Evolutionary conservation across 2,888 invertebrate species (phyloP).

Genomic region (Pristionchus japonicus): DNA sequence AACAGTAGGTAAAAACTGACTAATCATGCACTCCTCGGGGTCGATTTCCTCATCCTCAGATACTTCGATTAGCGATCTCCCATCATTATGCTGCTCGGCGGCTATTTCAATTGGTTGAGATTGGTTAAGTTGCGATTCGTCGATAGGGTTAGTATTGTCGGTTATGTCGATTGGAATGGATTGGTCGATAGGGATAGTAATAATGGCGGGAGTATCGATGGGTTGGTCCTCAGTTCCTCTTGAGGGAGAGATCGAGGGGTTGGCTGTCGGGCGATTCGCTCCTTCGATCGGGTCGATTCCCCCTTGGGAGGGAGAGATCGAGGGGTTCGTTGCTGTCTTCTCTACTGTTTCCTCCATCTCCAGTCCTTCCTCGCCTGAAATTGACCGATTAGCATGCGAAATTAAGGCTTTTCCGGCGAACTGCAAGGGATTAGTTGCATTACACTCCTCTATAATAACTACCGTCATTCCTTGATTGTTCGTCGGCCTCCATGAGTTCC

Average conservation of each 20-base stretch:
- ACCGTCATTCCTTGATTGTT: neutral
- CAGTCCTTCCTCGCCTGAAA: too few relatives aligned
- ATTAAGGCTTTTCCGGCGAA: neutral
- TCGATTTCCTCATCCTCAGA: neutral
- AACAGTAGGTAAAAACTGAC: neutral
- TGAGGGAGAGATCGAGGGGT: too few relatives aligned
- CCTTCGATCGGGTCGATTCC: too few relatives aligned
- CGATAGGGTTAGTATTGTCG: too few relatives aligned
- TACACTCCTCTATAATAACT: neutral
- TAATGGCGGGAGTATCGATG: too few relatives aligned
- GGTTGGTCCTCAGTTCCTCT: too few relatives aligned
- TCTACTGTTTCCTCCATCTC: too few relatives aligned
- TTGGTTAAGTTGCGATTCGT: too few relatives aligned
- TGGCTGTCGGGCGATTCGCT: too few relatives aligned
- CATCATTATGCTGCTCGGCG: neutral
- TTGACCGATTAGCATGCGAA: neutral
- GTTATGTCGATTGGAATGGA: too few relatives aligned
- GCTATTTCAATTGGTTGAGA: neutral
- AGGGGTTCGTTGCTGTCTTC: neutral
- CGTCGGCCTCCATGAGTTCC: neutral
- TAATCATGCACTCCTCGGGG: neutral
- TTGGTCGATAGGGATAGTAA: too few relatives aligned
- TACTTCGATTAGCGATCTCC: neutral
- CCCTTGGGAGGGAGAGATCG: neutral
- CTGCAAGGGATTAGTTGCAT: neutral